These are phyloP conservation scores for Gambusia yucatana DNA, from an alignment of 2,797 vertebrate species.

Conservation along the genomic window DNA sequence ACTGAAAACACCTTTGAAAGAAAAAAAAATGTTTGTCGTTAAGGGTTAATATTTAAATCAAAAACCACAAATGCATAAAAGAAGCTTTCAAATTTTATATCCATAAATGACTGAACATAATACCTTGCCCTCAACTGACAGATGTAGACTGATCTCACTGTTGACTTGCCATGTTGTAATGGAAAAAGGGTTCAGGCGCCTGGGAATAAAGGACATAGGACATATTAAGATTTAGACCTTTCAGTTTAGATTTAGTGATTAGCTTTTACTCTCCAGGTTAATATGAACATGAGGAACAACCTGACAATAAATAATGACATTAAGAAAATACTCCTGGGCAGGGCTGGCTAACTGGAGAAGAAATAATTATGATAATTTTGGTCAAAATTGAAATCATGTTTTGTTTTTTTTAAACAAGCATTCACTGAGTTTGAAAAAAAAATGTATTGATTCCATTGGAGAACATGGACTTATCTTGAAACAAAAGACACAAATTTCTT, in stretches of 20 bases:
- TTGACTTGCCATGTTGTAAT: slow-evolving; percentile 86
- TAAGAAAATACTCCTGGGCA: not conserved
- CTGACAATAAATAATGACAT: not conserved
- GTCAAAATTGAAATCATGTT: not conserved
- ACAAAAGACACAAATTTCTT: not conserved
- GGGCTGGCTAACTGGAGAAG: not conserved
- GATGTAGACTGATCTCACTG: slow-evolving; percentile 90
- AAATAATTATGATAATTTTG: not conserved
- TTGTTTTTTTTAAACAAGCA: not conserved
- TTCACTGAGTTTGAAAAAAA: not conserved
- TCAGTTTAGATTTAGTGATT: not conserved
- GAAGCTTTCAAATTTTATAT: not conserved
- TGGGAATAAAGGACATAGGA: slow-evolving; percentile 48
- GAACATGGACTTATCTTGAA: not conserved
- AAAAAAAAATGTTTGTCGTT: not conserved
- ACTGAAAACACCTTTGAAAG: slow-evolving; percentile 82
- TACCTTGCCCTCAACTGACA: slow-evolving; percentile 88
- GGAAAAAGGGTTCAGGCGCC: slow-evolving; percentile 87
- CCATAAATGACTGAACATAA: not conserved
- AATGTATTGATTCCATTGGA: not conserved
- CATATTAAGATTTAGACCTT: not conserved
- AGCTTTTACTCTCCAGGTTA: not conserved
- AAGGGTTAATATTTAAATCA: not conserved
- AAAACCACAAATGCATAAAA: not conserved
- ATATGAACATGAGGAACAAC: not conserved